Percentiles rank a stretch among this genome's conserved stretches.
Conservation (phyloP, 2,113 vertebrate genomes). For the Leptosomus discolor region DNA sequence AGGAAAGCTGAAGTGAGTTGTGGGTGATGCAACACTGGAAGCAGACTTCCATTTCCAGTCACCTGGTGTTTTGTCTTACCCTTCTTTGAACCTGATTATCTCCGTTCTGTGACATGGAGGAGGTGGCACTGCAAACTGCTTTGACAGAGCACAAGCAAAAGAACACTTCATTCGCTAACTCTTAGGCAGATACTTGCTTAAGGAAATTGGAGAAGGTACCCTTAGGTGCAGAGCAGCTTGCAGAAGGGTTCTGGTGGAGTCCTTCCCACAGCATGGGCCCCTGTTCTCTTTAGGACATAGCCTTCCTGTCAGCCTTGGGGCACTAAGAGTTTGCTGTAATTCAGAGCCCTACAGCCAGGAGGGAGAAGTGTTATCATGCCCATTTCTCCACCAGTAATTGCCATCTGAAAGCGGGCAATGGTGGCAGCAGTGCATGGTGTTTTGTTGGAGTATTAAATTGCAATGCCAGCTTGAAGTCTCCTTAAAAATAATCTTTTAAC, state of each 20-base stretch:
- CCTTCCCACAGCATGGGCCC: background rate
- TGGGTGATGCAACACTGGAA: background rate
- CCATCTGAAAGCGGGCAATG: background rate
- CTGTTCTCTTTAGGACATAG: background rate
- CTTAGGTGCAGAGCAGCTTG: background rate
- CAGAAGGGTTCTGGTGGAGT: background rate
- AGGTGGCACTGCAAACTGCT: background rate
- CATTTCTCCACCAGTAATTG: background rate
- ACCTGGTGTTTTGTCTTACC: background rate
- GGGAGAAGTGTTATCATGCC: background rate
- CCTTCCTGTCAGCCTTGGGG: background rate
- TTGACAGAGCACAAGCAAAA: background rate
- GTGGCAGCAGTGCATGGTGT: background rate
- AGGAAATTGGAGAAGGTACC: background rate
- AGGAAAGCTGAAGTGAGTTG: background rate
- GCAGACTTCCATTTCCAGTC: background rate
- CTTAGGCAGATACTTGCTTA: background rate
- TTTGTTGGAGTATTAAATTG: background rate
- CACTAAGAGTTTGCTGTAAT: background rate
- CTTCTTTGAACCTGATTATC: background rate
- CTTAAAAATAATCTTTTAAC: background rate
- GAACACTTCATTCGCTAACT: background rate
- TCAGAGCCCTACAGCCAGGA: background rate
- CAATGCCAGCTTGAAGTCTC: background rate
- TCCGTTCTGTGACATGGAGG: background rate